Conservation (phyloP, 2,888 invertebrate genomes). For the Folsomia manolachei region DNA sequence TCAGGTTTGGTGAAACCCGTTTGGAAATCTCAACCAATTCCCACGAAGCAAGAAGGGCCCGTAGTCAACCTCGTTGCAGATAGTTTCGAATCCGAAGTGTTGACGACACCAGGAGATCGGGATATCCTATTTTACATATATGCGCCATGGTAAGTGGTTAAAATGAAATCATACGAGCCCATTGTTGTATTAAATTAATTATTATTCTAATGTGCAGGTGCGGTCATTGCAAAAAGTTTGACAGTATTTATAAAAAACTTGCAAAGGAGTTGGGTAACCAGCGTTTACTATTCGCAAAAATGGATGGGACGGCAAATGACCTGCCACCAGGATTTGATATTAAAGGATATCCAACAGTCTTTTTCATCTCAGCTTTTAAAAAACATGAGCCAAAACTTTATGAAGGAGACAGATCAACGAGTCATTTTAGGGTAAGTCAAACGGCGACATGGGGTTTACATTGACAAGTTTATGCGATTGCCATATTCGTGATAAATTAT, state of each 20-base stretch:
- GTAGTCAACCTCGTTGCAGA: slow-evolving; percentile 59
- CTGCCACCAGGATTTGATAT: slow-evolving; percentile 52
- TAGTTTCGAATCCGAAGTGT: slow-evolving; percentile 58
- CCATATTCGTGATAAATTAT: not conserved
- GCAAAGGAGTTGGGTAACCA: slow-evolving; percentile 51
- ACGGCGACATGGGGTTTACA: no score
- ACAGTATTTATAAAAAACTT: slow-evolving; percentile 56
- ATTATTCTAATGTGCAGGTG: slow-evolving; percentile 50
- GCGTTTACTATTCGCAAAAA: slow-evolving; percentile 52
- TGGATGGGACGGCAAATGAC: slow-evolving; percentile 54
- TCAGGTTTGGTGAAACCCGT: slow-evolving; percentile 56
- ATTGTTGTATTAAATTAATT: not conserved
- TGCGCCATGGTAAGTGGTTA: slow-evolving; percentile 58
- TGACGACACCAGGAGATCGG: slow-evolving; percentile 54
- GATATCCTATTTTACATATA: slow-evolving; percentile 61
- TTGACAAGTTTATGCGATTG: not conserved
- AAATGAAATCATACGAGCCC: no score
- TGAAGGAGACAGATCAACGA: slow-evolving; percentile 53
- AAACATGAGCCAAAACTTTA: slow-evolving; percentile 55
- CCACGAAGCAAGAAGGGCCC: slow-evolving; percentile 57
- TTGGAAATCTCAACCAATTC: slow-evolving; percentile 58
- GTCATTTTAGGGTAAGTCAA: slow-evolving; percentile 52
- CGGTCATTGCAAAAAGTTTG: slow-evolving; percentile 60
- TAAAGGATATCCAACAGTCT: slow-evolving; percentile 54
- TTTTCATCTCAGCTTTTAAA: slow-evolving; percentile 54